Base-by-base conservation (phyloP, 2,888 invertebrate genomes). In the Hirtodrosophila cameraria region DNA sequence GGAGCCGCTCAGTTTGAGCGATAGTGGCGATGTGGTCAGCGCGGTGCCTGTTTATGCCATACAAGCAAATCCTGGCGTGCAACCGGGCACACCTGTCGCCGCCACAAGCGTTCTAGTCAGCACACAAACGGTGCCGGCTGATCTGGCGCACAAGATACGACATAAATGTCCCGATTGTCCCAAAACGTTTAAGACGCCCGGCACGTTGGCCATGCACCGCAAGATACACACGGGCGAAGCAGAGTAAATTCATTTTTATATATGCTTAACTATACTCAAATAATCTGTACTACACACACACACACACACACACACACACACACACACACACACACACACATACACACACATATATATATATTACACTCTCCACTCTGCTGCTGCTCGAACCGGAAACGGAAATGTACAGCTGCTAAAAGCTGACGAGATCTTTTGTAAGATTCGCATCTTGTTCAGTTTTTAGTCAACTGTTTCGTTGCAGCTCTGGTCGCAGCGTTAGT, bases 151-250 rank as follows among this genome's bases (percentile, higher is more conserved):
- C 52, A 90, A 90, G 64, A 84, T 90, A 36, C 88, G 90, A 8
- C 89, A 90, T 69, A 90, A 90, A 80, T 90, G 90, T 69, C 88
- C 90, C 20, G 90, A 90, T 62, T 90, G 90, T 46, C 89, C 90
- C 65, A 90, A 89, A 64, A 90, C 90, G 16, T 90, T 90, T 63
- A 90, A 90, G 68, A 90, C 90, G 30, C 89, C 89, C 50, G 89
- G 89, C 64, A 90, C 90, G 50, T 70, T 90, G 75, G 87, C 89
- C 43, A 90, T 90, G 89, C 90, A 90, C 70, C 88, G 89, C 63
- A 90, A 90, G 76, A 88, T 89, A 45, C 90, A 90, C 75, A 86
- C 88, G 61, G 90, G 90, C 81, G 90, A 90, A 86, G 89, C 89
- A 88, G 90, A 90, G 90, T 90, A 90, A 90, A 82, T 86, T 62